Base-by-base conservation (phyloP, 2,888 invertebrate genomes). In the Zaprionus bogoriensis region DNA sequence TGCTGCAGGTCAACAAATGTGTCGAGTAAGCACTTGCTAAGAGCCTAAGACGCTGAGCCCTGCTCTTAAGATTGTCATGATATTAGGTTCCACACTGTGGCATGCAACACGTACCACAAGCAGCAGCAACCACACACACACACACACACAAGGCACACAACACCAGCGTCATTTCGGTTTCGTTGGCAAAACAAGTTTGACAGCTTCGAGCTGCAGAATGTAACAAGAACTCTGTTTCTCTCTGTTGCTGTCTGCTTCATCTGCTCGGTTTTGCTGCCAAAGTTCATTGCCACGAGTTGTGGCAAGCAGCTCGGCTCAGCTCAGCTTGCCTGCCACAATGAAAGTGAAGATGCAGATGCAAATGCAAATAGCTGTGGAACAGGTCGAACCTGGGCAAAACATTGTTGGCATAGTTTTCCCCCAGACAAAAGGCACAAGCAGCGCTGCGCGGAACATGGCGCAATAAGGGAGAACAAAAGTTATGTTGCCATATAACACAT, bases 101-200 rank as follows among this genome's bases (percentile, higher is more conserved):
- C 87, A 86, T 74, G 81, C 86, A 86, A 80, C 81, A 74, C 51
- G 68, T 78, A 70, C 67, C 74, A 67, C 57, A 69, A 52, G 36
- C 36, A 36, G 28, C 44, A n/a, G 9, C 51, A 47, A 39, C 5
- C n/a, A 32, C 4, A 41, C 39, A n/a, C 72, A 48, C 44, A 52
- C 14, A 25, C 23, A 42, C 32, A 55, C 25, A 59, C 74, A 4
- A 41, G 22, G n/a, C 41, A 41, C 41, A 27, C 4, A 3, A 9
- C 39, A 82, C 63, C 63, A 74, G 77, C 73, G 80, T 74, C 71
- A 80, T 86, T 82, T 82, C 86, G 72, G 78, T 82, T 82, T 82
- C 82, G 63, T 83, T 82, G 64, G 32, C 50, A 61, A 46, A 82
- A 82, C 86, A 74, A 74, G 82, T 86, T 86, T 84, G 78, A 63